A percentile compares a stretch with the other conserved stretches of the same genome.
phyloP scores from a whole-genome alignment of 1,140 invertebrate genomes.

The Acromyrmex echinatior region DNA sequence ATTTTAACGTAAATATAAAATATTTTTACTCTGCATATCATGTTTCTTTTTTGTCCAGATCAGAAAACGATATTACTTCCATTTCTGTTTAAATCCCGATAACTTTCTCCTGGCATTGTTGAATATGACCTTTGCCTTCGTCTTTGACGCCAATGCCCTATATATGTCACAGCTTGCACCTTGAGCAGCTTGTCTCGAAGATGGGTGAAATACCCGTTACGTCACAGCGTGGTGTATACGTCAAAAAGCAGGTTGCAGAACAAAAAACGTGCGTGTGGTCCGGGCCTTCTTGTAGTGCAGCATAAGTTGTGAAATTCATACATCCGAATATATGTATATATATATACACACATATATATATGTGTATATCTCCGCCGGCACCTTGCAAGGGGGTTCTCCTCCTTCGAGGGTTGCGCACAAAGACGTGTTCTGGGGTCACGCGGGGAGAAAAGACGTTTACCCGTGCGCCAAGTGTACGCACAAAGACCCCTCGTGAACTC shows the following conservation, averaged over 20 bases:
- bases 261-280: slow-evolving; percentile 18
- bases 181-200: slow-evolving; percentile 62
- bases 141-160: slow-evolving; percentile 44
- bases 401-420: slow-evolving; percentile 62
- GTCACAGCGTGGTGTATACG: slow-evolving; percentile 64
- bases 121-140: neutral
- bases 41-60: too few species aligned
- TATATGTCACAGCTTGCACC: slow-evolving; percentile 65
- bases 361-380: slow-evolving; percentile 50
- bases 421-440: slow-evolving; percentile 61
- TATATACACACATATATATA: too few species aligned
- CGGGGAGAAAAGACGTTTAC: slow-evolving; percentile 36
- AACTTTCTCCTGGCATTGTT: neutral
- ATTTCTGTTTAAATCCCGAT: too few species aligned
- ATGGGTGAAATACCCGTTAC: slow-evolving; percentile 69
- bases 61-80: too few species aligned
- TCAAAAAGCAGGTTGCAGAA: slow-evolving; percentile 72
- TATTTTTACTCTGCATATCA: too few species aligned
- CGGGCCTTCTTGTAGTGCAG: slow-evolving; percentile 26
- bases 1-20: too few species aligned
- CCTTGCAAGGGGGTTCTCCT: slow-evolving; percentile 35
- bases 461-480: slow-evolving; percentile 9
- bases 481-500: slow-evolving; percentile 20
- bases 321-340: slow-evolving; percentile 41
- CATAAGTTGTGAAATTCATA: slow-evolving; percentile 61